Evolutionary conservation across 2,888 invertebrate genomes (phyloP).

Genomic region (Agrochola litura): DNA sequence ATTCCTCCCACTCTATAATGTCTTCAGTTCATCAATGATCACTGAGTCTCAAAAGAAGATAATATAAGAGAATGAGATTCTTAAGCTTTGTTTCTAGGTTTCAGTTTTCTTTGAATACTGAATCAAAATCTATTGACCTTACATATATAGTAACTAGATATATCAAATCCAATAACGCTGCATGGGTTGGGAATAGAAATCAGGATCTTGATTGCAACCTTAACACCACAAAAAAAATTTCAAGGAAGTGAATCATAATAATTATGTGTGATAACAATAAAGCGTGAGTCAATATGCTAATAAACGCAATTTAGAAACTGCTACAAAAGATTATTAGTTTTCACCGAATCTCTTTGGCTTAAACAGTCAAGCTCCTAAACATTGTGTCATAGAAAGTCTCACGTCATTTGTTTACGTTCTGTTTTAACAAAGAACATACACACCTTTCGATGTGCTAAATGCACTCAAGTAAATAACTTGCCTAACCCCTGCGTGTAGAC

Average conservation of each 20-base stretch:
- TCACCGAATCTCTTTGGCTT: constrained; percentile 27
- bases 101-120: background rate
- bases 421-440: background rate
- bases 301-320: constrained; percentile 31
- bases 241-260: background rate
- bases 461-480: background rate
- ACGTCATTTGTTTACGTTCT: constrained; percentile 24
- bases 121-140: background rate
- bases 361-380: background rate
- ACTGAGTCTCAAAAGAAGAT: no score
- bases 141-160: no score
- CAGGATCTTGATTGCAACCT: background rate
- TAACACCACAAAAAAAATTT: no score
- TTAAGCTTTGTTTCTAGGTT: background rate
- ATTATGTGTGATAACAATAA: no score
- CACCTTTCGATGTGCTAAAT: background rate
- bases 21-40: background rate
- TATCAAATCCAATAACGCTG: background rate
- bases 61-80: background rate
- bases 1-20: background rate
- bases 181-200: background rate
- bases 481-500: background rate
- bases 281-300: background rate
- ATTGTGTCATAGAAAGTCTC: constrained; percentile 31
- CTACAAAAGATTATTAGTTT: constrained; percentile 27